Base-by-base conservation (phyloP, 2,888 invertebrate genomes). In the Chrysopilus asiliformis region DNA sequence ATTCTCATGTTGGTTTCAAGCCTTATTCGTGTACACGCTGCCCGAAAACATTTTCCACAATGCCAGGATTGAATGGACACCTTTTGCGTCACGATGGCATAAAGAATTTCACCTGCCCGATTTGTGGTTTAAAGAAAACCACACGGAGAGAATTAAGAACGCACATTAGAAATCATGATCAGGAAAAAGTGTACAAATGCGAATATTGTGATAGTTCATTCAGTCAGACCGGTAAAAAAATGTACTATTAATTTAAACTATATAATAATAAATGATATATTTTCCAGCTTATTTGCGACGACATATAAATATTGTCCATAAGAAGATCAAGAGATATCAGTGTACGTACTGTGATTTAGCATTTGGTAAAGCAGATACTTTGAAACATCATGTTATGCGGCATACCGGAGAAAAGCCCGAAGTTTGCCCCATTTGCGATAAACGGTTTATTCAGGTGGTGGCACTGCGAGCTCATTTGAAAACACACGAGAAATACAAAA, bases 341-440 rank as follows among this genome's bases (percentile, higher is more conserved):
- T 43, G 43, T 16, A 6, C 30, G 9, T 40, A 27, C 31, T 43
- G 43, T 17, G 40, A 38, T 14, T 24, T 29, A 12, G 25, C 38
- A 4, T 43, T 43, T 35, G 43, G 40, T 4, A 43, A 43, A 34
- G 24, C 38, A 4, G 40, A 38, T 32, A 40, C 40, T 3, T 27
- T 42, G 10, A 39, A 39, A 31, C 37, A 42, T 34, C 42, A 42
- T 20, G 24, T 27, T 12, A 42, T 42, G 42, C 35, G 33, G 20
- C 42, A 42, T 22, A 42, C 42, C 2, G 42, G 42, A 12, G 42
- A 42, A 24, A 32, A 28, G 30, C 42, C 42, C 2, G 32, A 32
- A 13, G 18, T 16, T 19, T 42, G 42, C 24, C 19, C 26, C 2
- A 13, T 27, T 32, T 42, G 42, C 20, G 36, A 24, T 10, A 38